These are phyloP conservation scores for Sialis lutaria DNA, from an alignment of 2,888 invertebrate species.

Conservation along the genomic window DNA sequence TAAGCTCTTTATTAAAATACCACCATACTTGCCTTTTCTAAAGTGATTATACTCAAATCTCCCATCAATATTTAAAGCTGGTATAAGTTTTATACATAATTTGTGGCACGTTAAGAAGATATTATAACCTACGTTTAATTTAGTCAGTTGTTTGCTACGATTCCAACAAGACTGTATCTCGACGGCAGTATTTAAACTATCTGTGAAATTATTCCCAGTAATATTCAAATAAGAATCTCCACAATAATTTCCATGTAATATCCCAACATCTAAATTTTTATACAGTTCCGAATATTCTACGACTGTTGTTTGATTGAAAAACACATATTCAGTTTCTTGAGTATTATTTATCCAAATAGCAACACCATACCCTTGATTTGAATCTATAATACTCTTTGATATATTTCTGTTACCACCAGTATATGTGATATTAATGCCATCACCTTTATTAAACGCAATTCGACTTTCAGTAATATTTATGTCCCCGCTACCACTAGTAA, in stretches of 20 bases:
- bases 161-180: constrained; percentile 75
- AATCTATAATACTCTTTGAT: constrained; percentile 67
- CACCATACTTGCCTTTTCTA: constrained; percentile 62
- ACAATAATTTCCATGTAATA: constrained; percentile 88
- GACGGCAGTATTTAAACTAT: constrained; percentile 59
- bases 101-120: constrained; percentile 58
- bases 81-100: constrained; percentile 60
- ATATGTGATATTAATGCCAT: constrained; percentile 90
- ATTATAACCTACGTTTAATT: constrained; percentile 74
- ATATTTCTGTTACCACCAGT: constrained; percentile 88
- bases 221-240: constrained; percentile 71
- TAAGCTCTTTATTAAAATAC: constrained; percentile 66
- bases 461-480: constrained; percentile 82
- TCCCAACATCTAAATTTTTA: constrained; percentile 73
- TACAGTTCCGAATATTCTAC: constrained; percentile 76
- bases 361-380: constrained; percentile 77
- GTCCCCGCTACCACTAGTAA: constrained; percentile 82
- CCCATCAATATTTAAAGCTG: constrained; percentile 63
- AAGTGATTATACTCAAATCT: constrained; percentile 82
- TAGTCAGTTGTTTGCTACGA: constrained; percentile 29
- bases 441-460: constrained; percentile 80
- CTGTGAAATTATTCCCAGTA: constrained; percentile 79
- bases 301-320: constrained; percentile 70
- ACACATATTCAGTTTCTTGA: constrained; percentile 53
- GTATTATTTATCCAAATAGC: constrained; percentile 85